Base-by-base conservation (phyloP, 2,888 invertebrate genomes). In the Drosophila meridiana region DNA sequence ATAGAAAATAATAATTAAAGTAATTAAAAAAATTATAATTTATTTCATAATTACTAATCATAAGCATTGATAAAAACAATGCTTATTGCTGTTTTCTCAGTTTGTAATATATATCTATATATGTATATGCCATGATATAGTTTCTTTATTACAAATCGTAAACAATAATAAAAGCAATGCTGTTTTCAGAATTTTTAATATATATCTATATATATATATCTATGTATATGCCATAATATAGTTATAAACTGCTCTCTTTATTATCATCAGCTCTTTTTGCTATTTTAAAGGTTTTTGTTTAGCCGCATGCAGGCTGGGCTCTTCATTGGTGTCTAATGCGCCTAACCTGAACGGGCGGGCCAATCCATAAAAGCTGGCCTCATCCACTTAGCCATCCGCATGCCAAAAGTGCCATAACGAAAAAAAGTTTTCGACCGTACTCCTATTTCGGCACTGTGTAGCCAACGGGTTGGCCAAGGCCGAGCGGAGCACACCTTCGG, bases 281-380 rank as follows among this genome's bases (percentile, higher is more conserved):
- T n/a, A 32, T 32, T 34, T 34, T 34, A 56, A 57, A 32, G 67
- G 42, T 38, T 67, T 61, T 38, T 58, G 52, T 56, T 80, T 45
- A 52, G 58, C 50, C 32, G 61, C 45, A 55, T 64, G 64, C 59
- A 66, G 56, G 63, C 56, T 36, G 28, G 26, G 52, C 63, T 65
- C 47, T 56, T 56, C 52, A 42, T 53, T 34, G 62, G 67, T 69
- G 64, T 62, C 55, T 69, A 48, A 45, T 34, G 42, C 53, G 69
- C 59, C 58, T 56, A 47, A 45, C 36, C 40, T 32, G 50, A 42
- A 64, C 52, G 48, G 45, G 38, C 63, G 56, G 47, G 76, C 52
- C 70, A 87, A 84, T 84, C 89, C 87, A 87, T 89, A 89, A 87
- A 86, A 86, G 63, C 70, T 62, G 62, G 56, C 50, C 55, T 67